phyloP scores from a whole-genome alignment of 2,888 invertebrate species.

The Galerucella nymphaeae region DNA sequence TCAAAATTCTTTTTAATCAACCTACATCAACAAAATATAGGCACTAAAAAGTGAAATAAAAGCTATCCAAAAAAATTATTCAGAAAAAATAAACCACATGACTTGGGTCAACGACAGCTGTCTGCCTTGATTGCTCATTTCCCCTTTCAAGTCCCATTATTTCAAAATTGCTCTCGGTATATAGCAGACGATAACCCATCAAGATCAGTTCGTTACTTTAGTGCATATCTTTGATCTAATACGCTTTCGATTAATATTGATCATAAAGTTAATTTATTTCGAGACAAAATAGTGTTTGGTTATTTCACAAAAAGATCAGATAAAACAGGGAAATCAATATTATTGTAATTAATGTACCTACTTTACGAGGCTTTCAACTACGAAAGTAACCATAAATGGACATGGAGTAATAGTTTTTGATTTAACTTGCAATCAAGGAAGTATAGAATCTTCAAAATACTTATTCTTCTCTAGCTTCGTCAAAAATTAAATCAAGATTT shows the following conservation, averaged over 20 bases:
- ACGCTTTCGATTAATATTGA: conserved; percentile 43
- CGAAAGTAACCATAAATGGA: no score
- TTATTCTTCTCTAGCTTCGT: no score
- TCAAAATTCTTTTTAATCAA: no score
- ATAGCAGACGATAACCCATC: conserved; percentile 49
- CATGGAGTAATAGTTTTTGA: no score
- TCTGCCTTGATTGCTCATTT: conserved; percentile 53
- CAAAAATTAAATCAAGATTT: no score
- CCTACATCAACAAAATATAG: not conserved
- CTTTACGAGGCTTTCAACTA: not conserved
- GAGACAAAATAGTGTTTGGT: conserved; percentile 33
- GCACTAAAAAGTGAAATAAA: not conserved
- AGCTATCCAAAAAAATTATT: not conserved
- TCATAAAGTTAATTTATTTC: conserved; percentile 39
- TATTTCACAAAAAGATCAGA: conserved; percentile 26
- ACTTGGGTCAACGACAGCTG: conserved; percentile 51
- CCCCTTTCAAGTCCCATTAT: conserved; percentile 53
- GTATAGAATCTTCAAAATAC: no score
- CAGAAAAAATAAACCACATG: not conserved
- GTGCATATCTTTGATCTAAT: conserved; percentile 43
- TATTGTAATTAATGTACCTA: conserved; percentile 3
- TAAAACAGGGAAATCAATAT: conserved; percentile 17
- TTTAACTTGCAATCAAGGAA: no score
- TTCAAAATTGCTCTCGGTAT: conserved; percentile 53
- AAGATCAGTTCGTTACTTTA: conserved; percentile 39